Evolutionary conservation across 2,888 invertebrate species (phyloP), one percentile per base, ranked within the genome.

Genomic region (Meloe dianella): DNA sequence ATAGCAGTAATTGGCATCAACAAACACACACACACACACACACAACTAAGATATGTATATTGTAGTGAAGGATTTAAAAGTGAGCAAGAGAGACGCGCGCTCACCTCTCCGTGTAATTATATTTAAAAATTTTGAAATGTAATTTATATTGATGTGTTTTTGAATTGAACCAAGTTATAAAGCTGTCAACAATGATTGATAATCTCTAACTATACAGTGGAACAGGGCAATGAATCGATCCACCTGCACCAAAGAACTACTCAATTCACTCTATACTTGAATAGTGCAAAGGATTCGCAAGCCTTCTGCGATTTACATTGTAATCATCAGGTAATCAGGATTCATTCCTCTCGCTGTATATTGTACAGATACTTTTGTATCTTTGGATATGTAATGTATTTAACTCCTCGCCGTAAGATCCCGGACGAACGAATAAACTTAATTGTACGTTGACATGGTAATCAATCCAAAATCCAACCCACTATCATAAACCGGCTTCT

Each of bases 161-260:
- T 75, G 79, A 78, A 78, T 79, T 76, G 77, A 78, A 74, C 74
- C 76, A 75, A 79, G 79, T 79, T 79, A 79, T 79, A 78, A 79
- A 79, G 79, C 80, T 80, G 80, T 79, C 80, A 76, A 64, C 76
- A 70, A 78, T 80, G 80, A 80, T 80, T 79, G 80, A 80, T 80
- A 77, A 74, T 73, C 75, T 74, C 74, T 78, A 78, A 78, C 75
- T 76, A 78, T 74, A 78, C 76, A 68, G 74, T 74, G 73, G n/a
- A 75, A 66, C 73, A 66, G 66, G 57, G 41, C 65, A 65, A 61
- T 59, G 54, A 61, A 67, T 63, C 63, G 68, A 29, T 65, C 69
- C 72, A 72, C 69, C 72, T 72, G 70, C 66, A 65, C 65, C 56
- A 61, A 51, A 27, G 61, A 60, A 63, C 65, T 54, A 59, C 58